Evolutionary conservation across 2,797 vertebrate genomes (phyloP), one percentile per base, ranked within the genome.

Genomic region (Rhinophrynus dorsalis): DNA sequence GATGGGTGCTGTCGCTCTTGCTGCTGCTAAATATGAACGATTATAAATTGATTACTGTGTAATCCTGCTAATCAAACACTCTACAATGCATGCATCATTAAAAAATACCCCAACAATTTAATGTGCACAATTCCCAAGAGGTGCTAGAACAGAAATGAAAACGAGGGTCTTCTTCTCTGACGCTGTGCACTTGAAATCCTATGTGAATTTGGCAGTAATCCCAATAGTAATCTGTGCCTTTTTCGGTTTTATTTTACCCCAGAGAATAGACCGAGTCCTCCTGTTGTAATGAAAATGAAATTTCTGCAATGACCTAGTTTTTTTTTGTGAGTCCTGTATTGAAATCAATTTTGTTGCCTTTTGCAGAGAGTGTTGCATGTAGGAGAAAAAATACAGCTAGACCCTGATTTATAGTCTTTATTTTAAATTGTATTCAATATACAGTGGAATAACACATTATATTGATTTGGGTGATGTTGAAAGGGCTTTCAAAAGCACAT

Each of bases 291-390:
- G 57, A 60, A n/a, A 69, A 69, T 69, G 67, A 52, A 50, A 61
- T 61, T 69, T 69, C 57, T 54, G 50, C 57, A 54, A 57, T 69
- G 67, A 69, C 67, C 67, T 68, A 69, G 35, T 69, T 69, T 38
- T 33, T 13, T 42, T 26, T 13, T 23, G 55, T 23, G 48, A 35
- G 20, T 69, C 47, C 37, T 45, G 48, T 44, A 69, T 32, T 33
- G 3, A 68, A 55, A 33, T 52, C 12, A 11, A 17, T 52, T 50
- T 44, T 42, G 26, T 56, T 45, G 38, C 52, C 51, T 67, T 67
- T 35, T 33, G 51, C 51, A 33, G 26, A 55, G 26, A 45, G 30
- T 26, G 9, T 33, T 67, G n/a, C n/a, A n/a, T n/a, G n/a, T n/a
- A n/a, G n/a, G n/a, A n/a, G n/a, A n/a, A n/a, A n/a, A n/a, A n/a